Evolutionary conservation across 2,113 vertebrate species (phyloP), one percentile per base, ranked within the genome.

Genomic region (Bagarius yarrelli): DNA sequence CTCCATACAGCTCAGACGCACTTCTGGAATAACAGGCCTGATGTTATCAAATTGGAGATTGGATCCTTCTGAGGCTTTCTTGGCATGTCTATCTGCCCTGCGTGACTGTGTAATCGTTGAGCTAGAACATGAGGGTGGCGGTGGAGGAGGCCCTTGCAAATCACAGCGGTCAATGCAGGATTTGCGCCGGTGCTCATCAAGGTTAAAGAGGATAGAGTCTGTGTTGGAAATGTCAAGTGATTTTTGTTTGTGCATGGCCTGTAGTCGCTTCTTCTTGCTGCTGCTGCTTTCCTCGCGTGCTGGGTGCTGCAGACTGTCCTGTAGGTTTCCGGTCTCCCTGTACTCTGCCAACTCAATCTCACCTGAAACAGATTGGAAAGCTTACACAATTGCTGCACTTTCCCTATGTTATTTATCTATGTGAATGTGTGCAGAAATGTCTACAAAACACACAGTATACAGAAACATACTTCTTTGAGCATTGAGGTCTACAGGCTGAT

Each of bases 311-410:
- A 99, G 94, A 86, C 93, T 98, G 94, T 99, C 98, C 92, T 96
- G 97, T 70, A 98, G 93, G n/a, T 92, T 92, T 36, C 95, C 94
- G 64, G 94, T 92, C 83, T 99, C 98, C 85, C 95, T 95, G 88
- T 97, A 98, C 91, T 98, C 97, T 76, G 97, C 96, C 92, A 99
- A 92, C 89, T 99, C 98, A 90, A 99, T 98, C 89, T 99, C 97
- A 95, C 96, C 98, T 97, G 90, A 88, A 84, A 83, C 15, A 72
- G 61, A 70, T 47, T 12, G 36, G 8, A 57, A 40, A 34, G 53
- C 27, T 55, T 55, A 34, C 8, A 12, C 18, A 2, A 27, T 18
- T 25, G 18, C 44, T 30, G 8, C 13, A 50, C 13, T 53, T 55
- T 5, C 1, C 12, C 27, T 32, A 23, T 23, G 27, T 32, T 50